Evolutionary conservation across 2,113 vertebrate species (phyloP).

Genomic region (Gadus macrocephalus): DNA sequence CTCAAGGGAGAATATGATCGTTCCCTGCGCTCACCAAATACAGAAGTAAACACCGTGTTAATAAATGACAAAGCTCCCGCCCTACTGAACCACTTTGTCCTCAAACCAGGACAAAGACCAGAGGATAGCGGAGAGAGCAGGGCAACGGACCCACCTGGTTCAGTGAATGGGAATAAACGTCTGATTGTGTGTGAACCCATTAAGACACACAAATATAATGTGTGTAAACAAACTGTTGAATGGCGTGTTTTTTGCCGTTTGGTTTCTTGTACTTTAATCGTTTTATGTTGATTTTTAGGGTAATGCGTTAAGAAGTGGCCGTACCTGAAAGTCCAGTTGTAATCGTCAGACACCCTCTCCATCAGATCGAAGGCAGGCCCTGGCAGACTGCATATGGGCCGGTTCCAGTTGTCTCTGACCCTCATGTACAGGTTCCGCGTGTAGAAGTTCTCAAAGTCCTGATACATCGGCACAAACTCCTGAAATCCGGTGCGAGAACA

Average conservation of each 20-base stretch:
- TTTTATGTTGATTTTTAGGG: no score
- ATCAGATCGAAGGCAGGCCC: constrained; percentile 84
- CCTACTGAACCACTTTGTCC: no score
- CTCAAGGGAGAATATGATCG: no score
- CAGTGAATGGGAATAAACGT: constrained; percentile 43
- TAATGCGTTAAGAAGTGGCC: neutral
- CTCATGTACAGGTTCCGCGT: constrained; percentile 91
- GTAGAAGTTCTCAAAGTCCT: constrained; percentile 96
- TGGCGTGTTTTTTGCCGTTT: no score
- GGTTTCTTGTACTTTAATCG: no score
- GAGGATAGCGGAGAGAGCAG: constrained; percentile 81
- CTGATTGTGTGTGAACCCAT: neutral
- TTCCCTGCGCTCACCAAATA: no score
- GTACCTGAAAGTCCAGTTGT: constrained; percentile 95
- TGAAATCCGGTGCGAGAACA: constrained; percentile 39
- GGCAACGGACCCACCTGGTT: constrained; percentile 93
- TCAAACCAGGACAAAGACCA: constrained; percentile 75
- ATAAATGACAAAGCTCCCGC: no score
- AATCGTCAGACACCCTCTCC: constrained; percentile 90
- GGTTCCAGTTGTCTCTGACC: constrained; percentile 93
- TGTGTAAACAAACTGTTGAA: no score
- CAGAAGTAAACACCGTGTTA: no score
- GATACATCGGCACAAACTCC: constrained; percentile 93
- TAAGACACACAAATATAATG: no score
- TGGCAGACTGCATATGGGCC: constrained; percentile 86